Base-by-base conservation (phyloP, 2,797 vertebrate genomes). In the Falco biarmicus region DNA sequence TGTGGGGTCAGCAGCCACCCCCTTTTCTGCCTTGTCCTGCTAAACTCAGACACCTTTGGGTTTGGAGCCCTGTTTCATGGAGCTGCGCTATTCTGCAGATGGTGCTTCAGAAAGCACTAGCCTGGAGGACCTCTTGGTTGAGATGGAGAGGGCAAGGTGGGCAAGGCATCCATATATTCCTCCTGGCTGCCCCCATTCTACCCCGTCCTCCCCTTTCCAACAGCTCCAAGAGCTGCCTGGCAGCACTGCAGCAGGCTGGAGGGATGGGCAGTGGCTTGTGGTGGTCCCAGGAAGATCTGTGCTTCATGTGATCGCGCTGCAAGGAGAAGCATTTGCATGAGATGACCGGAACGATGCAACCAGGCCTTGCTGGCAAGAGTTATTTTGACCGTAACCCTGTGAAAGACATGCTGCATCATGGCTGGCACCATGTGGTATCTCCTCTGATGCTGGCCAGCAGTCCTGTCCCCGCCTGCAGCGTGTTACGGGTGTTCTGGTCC, bases 31-130 rank as follows among this genome's bases (percentile, higher is more conserved):
- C 54, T n/a, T 8, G 9, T 34, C 63, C 63, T 28, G 43, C 17
- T 34, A 5, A 45, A 7, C 48, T 20, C 29, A 5, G n/a, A 8
- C 51, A 24, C 6, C 61, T 51, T 9, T 3, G 26, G 48, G 28
- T 34, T 24, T 31, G 48, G 31, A 45, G 31, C 34, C 7, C 41
- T 11, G 7, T 2, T 34, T 32, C 6, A 4, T 1, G 43, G 54
- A 47, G 32, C 28, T 34, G 11, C 1, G 50, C 24, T 74, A 48
- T 53, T 54, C 31, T 29, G 5, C 0, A 3, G 47, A 20, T 0
- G n/a, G 17, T 32, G 13, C 68, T 50, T 39, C 59, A 11, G 57
- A 26, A 45, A 70, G 63, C 51, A 9, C 26, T 18, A 5, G 11
- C 11, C 1, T 4, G 29, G 32, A 60, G 29, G 39, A 25, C 31